Base-by-base conservation (phyloP, 2,888 invertebrate genomes). In the Ephialtes manifestator region DNA sequence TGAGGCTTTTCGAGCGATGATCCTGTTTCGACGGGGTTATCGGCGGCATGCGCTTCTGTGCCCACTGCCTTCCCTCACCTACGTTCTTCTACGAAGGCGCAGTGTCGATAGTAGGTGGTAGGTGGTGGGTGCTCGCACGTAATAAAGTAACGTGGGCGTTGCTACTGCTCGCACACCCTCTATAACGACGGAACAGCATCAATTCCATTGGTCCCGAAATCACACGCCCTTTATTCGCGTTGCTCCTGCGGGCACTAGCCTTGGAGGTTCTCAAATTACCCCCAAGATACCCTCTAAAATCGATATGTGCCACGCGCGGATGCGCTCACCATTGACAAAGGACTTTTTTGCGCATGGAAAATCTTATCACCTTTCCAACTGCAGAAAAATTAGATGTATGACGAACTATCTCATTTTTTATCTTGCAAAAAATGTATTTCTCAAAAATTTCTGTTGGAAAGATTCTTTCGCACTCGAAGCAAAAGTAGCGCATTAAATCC, bases 1-100 rank as follows among this genome's bases (percentile, higher is more conserved):
- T 81, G 81, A 60, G 83, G 83, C 58, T 77, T n/a, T n/a, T n/a
- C n/a, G 77, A 78, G 72, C 85, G 85, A 87, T 84, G 84, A 87
- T 84, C 55, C 63, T 87, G 85, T 87, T 87, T 85, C 84, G 87
- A 85, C 83, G 71, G 76, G 65, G 71, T 28, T 28, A 71, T 43
- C 48, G 68, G 86, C 24, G 68, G 85, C 85, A 86, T 86, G 84
- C 85, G 84, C 75, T 70, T 80, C 46, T 48, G 53, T 39, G 35
- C 70, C 65, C 53, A 71, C 51, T 39, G 58, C 63, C 8, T 84
- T 53, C 70, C 79, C 43, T 79, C 53, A 65, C 48, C 76, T 75
- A 76, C 51, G n/a, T n/a, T n/a, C n/a, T n/a, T n/a, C n/a, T n/a
- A n/a, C n/a, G n/a, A n/a, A n/a, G 31, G 20, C 18, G 13, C 74